These are phyloP conservation scores for Miichthys miiuy DNA, from an alignment of 2,797 vertebrate genomes.

Conservation along the genomic window DNA sequence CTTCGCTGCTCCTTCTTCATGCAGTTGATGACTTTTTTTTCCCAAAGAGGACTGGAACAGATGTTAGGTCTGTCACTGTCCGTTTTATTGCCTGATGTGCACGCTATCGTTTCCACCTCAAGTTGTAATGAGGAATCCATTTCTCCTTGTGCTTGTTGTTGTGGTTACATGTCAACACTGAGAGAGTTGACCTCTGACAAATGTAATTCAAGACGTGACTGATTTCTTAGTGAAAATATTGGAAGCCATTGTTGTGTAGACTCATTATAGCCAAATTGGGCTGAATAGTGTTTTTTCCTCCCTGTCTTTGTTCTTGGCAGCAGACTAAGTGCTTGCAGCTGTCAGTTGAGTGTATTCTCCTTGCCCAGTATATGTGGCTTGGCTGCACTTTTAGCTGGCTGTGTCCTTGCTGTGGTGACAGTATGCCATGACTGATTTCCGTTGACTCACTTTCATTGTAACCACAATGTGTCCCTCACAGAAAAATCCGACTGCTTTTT, in stretches of 20 bases:
- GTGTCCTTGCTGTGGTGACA: constrained; percentile 82
- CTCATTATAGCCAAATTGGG: constrained; percentile 72
- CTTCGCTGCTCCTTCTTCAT: constrained; percentile 38
- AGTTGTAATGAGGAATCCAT: constrained; percentile 44
- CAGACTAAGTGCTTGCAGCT: constrained; percentile 82
- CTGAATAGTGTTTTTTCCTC: constrained; percentile 70
- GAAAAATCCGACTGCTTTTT: constrained; percentile 56
- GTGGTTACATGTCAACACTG: constrained; percentile 54
- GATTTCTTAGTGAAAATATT: constrained; percentile 72
- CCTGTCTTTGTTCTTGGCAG: constrained; percentile 80
- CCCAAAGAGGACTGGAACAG: constrained; percentile 42
- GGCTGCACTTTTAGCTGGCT: constrained; percentile 80
- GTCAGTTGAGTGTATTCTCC: constrained; percentile 79
- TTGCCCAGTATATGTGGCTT: constrained; percentile 81
- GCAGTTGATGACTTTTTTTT: constrained; percentile 10
- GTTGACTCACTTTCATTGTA: constrained; percentile 80
- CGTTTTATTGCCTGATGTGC: constrained; percentile 31
- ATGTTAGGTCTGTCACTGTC: constrained; percentile 37
- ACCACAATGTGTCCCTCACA: constrained; percentile 77
- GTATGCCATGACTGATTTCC: constrained; percentile 83
- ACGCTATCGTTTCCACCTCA: constrained; percentile 33
- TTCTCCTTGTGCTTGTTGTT: constrained; percentile 53
- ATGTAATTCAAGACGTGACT: constrained; percentile 60
- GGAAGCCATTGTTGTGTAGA: constrained; percentile 72
- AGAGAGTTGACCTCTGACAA: constrained; percentile 61